A percentile compares a stretch with the other conserved stretches of the same genome.
These are phyloP conservation scores for Acrobasis suavella DNA, from an alignment of 2,888 invertebrate genomes.

Conservation along the genomic window DNA sequence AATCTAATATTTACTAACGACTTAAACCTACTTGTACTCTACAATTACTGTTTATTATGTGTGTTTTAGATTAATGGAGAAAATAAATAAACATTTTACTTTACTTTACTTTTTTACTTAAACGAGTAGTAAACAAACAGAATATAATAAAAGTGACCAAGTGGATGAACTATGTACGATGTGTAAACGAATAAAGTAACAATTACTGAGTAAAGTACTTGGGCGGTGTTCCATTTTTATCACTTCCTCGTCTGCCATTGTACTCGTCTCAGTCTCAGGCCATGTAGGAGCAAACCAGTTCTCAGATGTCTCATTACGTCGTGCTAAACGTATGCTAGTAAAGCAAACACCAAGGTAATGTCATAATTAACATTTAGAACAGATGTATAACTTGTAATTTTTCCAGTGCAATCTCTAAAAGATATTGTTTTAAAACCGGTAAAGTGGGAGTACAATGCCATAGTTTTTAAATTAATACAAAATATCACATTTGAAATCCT, in stretches of 20 bases:
- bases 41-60: no score
- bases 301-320: slow-evolving; percentile 8
- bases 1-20: no score
- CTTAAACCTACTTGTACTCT: no score
- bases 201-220: background rate
- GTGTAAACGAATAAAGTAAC: background rate
- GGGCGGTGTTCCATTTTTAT: background rate
- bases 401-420: no score
- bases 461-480: no score
- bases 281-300: slow-evolving; percentile 12
- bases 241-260: slow-evolving; percentile 6
- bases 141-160: background rate
- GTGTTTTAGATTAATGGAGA: no score
- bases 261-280: background rate
- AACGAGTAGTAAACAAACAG: no score
- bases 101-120: no score
- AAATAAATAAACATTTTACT: no score
- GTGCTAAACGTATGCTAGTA: slow-evolving; percentile 3
- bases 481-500: no score
- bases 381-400: background rate
- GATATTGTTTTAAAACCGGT: no score
- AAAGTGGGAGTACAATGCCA: no score
- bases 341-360: slow-evolving; percentile 6
- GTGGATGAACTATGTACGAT: background rate
- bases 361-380: background rate